Evolutionary conservation across 2,888 invertebrate species (phyloP).

Genomic region (Ceriagrion tenellum): DNA sequence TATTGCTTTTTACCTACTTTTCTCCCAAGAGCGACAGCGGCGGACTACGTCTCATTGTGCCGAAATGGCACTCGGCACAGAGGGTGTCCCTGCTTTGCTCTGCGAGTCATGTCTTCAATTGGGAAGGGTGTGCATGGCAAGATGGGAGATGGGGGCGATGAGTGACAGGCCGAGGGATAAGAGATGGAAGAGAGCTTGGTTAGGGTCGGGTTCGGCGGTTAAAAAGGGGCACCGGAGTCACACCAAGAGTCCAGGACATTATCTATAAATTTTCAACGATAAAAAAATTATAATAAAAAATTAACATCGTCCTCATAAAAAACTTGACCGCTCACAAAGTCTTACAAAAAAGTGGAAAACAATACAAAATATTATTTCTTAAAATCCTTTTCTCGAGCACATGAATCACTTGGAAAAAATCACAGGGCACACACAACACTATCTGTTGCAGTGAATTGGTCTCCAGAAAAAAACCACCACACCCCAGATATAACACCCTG

Average conservation of each 20-base stretch:
- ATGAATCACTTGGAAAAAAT: conserved; percentile 66
- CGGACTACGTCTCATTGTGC: conserved; percentile 42
- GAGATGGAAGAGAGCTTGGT: conserved; percentile 51
- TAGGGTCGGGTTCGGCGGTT: conserved; percentile 34
- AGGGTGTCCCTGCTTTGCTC: conserved; percentile 5
- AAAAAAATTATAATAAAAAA: conserved; percentile 67
- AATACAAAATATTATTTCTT: conserved; percentile 65
- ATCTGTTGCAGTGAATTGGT: conserved; percentile 46
- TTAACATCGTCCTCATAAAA: conserved; percentile 67
- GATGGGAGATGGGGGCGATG: conserved; percentile 31
- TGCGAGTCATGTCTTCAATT: conserved; percentile 23
- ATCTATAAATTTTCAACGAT: conserved; percentile 67
- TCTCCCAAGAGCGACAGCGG: not conserved
- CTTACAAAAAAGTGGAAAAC: conserved; percentile 68
- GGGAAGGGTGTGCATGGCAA: conserved; percentile 39
- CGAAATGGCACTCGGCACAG: conserved; percentile 60
- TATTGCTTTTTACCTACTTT: conserved; percentile 53
- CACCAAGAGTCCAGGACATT: conserved; percentile 64
- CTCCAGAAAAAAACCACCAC: conserved; percentile 47
- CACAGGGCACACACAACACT: conserved; percentile 60
- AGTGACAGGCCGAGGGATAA: conserved; percentile 7
- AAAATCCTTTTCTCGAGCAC: conserved; percentile 55
- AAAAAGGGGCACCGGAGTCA: conserved; percentile 59
- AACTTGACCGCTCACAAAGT: conserved; percentile 67
- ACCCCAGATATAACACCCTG: conserved; percentile 60